Conservation (phyloP, 2,113 vertebrate genomes). For the Dicentrarchus labrax region DNA sequence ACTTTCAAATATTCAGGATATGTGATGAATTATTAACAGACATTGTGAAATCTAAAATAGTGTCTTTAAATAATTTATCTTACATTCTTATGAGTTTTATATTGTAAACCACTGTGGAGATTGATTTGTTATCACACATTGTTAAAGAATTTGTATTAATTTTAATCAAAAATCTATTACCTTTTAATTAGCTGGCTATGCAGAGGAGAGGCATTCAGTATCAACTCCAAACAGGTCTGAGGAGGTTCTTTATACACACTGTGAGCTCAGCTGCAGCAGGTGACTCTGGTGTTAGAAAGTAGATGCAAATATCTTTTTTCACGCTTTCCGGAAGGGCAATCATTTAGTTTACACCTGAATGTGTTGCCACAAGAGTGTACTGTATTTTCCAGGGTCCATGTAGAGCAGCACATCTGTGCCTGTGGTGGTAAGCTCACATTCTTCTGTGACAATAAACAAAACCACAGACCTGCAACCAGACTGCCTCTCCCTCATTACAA, state of each 20-base stretch:
- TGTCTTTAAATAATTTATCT: slow-evolving; percentile 79
- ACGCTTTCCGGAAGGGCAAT: slow-evolving; percentile 43
- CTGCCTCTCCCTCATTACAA: neutral
- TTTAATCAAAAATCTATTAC: neutral
- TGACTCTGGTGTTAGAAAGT: slow-evolving; percentile 38
- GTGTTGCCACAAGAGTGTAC: slow-evolving; percentile 30
- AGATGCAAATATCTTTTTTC: slow-evolving; percentile 45
- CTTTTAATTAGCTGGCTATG: neutral
- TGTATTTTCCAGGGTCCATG: slow-evolving; percentile 12
- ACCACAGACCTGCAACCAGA: slow-evolving; percentile 7
- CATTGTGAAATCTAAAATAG: slow-evolving; percentile 78
- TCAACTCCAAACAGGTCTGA: slow-evolving; percentile 7
- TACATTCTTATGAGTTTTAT: slow-evolving; percentile 57
- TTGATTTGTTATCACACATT: slow-evolving; percentile 47
- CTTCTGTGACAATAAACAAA: slow-evolving; percentile 25
- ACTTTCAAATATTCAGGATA: slow-evolving; percentile 70
- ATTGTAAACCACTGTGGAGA: slow-evolving; percentile 51
- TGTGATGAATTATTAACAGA: slow-evolving; percentile 77
- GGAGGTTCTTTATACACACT: slow-evolving; percentile 15
- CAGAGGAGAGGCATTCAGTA: slow-evolving; percentile 12
- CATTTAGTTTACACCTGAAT: slow-evolving; percentile 34
- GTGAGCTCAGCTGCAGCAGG: slow-evolving; percentile 61
- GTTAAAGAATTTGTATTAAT: slow-evolving; percentile 22
- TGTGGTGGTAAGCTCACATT: neutral
- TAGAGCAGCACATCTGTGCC: neutral